Evolutionary conservation across 2,888 invertebrate genomes (phyloP), one percentile per base, ranked within the genome.

Genomic region (Troglohyphantes excavatus): DNA sequence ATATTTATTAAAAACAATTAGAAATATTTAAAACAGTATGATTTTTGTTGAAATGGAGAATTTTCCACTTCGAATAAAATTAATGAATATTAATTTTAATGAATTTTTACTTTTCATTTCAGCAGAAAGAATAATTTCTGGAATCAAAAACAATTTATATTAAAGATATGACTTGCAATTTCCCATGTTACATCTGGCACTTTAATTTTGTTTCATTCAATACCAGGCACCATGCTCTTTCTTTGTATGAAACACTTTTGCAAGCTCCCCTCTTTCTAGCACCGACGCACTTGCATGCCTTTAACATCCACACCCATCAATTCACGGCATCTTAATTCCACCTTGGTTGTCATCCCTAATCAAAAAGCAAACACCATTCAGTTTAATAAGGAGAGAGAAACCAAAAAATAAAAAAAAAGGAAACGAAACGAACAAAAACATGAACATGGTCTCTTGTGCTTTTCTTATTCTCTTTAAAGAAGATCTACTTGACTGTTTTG

Each of bases 401-500:
- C n/a, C n/a, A n/a, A n/a, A n/a, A n/a, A n/a, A n/a, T n/a, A n/a
- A n/a, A n/a, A n/a, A 63, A 63, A 61, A 29, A 21, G 67, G 46
- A 23, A 72, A 9, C 65, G 65, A 82, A 84, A 68, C 61, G 61
- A 78, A 73, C 63, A 67, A 79, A 68, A 78, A 73, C 72, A 81
- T 73, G 63, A n/a, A 65, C 53, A 33, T 73, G 83, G 76, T 81
- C 76, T 90, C 76, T 85, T 90, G 73, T 85, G 73, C 67, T 68
- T 73, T 81, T 90, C 70, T 85, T 79, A 84, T 79, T 84, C 85
- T 90, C 67, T 84, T 85, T 84, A 83, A 90, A 85, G 85, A 72
- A 79, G 73, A 85, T 76, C 84, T 90, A 85, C 90, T 90, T 90
- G 90, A 90, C 84, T 90, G 85, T 90, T 85, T 90, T 90, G 90